These are phyloP conservation scores for Shinisaurus crocodilurus DNA, from an alignment of 2,113 vertebrate species.

Conservation along the genomic window DNA sequence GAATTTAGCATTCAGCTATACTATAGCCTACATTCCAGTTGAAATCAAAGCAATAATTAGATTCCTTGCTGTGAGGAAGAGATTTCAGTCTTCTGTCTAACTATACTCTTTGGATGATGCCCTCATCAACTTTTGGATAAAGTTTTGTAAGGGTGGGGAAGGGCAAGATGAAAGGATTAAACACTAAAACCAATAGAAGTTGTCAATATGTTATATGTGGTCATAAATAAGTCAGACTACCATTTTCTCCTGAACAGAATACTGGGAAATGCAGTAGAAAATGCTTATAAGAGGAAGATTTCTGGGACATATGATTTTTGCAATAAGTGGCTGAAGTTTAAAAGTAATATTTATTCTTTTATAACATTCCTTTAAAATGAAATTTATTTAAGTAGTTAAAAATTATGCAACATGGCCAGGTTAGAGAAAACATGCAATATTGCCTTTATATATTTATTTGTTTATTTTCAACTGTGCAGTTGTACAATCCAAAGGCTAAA, in stretches of 20 bases:
- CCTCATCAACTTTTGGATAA: neutral
- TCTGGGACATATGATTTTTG: neutral
- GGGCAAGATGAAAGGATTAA: neutral
- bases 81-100: neutral
- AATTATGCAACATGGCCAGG: neutral
- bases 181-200: neutral
- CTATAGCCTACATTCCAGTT: conserved; percentile 43
- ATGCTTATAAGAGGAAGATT: neutral
- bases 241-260: neutral
- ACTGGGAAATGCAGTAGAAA: neutral
- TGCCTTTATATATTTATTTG: neutral
- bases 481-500: neutral
- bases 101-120: neutral
- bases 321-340: neutral
- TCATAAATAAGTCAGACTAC: neutral
- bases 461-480: neutral
- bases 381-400: neutral
- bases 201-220: neutral
- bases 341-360: neutral
- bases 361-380: neutral
- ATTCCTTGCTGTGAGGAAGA: neutral
- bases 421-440: neutral
- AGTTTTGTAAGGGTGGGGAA: neutral
- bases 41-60: neutral
- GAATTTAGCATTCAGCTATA: conserved; percentile 33